phyloP scores from a whole-genome alignment of 2,113 vertebrate genomes.

The Aplodontia rufa region DNA sequence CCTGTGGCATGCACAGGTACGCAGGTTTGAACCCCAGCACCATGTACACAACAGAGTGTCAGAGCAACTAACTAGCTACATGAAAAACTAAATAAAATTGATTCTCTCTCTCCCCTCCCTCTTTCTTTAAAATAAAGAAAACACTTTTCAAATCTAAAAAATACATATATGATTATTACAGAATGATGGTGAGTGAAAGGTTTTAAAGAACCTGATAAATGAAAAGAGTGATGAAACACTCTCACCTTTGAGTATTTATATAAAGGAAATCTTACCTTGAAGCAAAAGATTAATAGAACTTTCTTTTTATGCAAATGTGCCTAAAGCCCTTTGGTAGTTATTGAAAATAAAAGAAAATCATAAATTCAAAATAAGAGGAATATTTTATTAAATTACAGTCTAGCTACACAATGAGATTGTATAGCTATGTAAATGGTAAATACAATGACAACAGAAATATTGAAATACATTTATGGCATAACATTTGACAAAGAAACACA shows the following conservation, averaged over 20 bases:
- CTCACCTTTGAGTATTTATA: neutral
- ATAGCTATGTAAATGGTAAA: neutral
- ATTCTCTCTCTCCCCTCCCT: too few species aligned
- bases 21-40: too few species aligned
- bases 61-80: too few species aligned
- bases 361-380: neutral
- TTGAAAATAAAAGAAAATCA: neutral
- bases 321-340: neutral
- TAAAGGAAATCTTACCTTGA: neutral
- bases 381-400: neutral
- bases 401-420: neutral
- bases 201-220: neutral
- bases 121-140: too few species aligned
- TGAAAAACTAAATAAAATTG: too few species aligned
- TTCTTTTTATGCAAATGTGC: neutral
- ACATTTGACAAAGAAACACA: neutral
- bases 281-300: neutral
- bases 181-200: neutral
- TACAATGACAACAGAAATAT: constrained; percentile 23
- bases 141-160: constrained; percentile 29
- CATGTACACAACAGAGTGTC: too few species aligned
- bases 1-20: too few species aligned
- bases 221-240: neutral
- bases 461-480: neutral
- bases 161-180: neutral